Conservation (phyloP, 2,888 invertebrate species). For the Drosophila cyrtoloma region DNA sequence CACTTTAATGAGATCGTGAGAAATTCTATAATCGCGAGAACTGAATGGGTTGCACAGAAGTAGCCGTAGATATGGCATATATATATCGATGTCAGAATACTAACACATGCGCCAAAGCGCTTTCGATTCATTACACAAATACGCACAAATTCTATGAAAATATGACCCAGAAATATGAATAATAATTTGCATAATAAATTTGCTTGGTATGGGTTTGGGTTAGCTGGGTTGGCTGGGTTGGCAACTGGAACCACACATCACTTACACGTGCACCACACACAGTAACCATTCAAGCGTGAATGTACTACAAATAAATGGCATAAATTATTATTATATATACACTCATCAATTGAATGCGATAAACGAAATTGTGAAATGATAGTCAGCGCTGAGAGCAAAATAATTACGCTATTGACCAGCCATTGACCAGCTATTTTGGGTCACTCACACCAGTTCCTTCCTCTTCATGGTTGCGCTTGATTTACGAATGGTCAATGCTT, state of each 20-base stretch:
- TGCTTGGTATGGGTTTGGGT: slow-evolving; percentile 23
- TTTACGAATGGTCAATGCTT: slow-evolving; percentile 36
- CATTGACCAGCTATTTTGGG: slow-evolving; percentile 50
- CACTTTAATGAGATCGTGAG: slow-evolving; percentile 67
- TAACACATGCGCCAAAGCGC: slow-evolving; percentile 50
- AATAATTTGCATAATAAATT: slow-evolving; percentile 61
- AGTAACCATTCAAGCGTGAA: slow-evolving; percentile 45
- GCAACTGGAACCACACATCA: slow-evolving; percentile 5
- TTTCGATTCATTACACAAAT: slow-evolving; percentile 42
- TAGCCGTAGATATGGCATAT: neutral
- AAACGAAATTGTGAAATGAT: slow-evolving; percentile 26
- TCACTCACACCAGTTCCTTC: slow-evolving; percentile 42
- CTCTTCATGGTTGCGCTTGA: slow-evolving; percentile 42
- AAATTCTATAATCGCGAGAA: slow-evolving; percentile 37
- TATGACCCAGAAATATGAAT: slow-evolving; percentile 23
- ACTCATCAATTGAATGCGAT: slow-evolving; percentile 30
- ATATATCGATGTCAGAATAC: slow-evolving; percentile 18
- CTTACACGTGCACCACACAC: slow-evolving; percentile 35
- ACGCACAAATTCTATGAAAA: slow-evolving; percentile 22
- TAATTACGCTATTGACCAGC: slow-evolving; percentile 52
- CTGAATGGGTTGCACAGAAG: neutral
- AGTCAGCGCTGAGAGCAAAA: slow-evolving; percentile 21
- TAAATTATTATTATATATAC: slow-evolving; percentile 52
- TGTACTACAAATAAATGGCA: slow-evolving; percentile 57
- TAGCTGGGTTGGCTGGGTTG: slow-evolving; percentile 8